phyloP scores from a whole-genome alignment of 2,797 vertebrate genomes.

The Gadopsis bispinosus region DNA sequence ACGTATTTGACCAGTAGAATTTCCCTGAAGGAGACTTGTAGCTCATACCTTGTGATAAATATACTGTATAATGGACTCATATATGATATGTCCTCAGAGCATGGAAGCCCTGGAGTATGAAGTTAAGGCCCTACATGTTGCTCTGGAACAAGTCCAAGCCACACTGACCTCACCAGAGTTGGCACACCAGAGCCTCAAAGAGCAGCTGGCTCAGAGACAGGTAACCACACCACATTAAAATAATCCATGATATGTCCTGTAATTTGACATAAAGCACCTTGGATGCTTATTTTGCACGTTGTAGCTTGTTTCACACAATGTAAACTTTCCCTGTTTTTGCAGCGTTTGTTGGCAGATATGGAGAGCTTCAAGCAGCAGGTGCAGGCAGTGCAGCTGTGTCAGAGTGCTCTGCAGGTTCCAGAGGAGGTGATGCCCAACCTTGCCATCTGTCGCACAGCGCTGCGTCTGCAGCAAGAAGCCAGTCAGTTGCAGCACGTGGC shows the following conservation, averaged over 20 bases:
- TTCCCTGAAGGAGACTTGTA: neutral
- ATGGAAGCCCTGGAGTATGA: conserved; percentile 95
- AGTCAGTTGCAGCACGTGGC: conserved; percentile 95
- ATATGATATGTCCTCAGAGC: conserved; percentile 83
- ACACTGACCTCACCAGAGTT: conserved; percentile 92
- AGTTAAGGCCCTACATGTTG: conserved; percentile 90
- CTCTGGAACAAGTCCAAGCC: conserved; percentile 93
- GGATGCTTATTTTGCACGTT: neutral
- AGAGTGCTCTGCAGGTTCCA: conserved; percentile 92
- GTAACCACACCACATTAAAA: conserved; percentile 72
- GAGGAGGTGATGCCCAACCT: conserved; percentile 92
- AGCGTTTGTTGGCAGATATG: conserved; percentile 95
- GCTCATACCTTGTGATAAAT: neutral
- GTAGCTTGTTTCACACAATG: neutral
- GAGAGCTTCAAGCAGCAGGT: conserved; percentile 96
- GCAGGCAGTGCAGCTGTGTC: conserved; percentile 90
- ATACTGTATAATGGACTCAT: neutral
- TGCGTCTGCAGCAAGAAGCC: conserved; percentile 94
- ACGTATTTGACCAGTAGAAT: neutral
- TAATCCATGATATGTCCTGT: neutral
- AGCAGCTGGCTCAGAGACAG: conserved; percentile 96
- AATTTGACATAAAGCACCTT: neutral
- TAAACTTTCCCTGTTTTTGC: conserved; percentile 34
- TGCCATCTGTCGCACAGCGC: conserved; percentile 91
- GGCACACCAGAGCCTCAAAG: conserved; percentile 93